Base-by-base conservation (phyloP, 2,113 vertebrate species). In the Lucifuga dentata region DNA sequence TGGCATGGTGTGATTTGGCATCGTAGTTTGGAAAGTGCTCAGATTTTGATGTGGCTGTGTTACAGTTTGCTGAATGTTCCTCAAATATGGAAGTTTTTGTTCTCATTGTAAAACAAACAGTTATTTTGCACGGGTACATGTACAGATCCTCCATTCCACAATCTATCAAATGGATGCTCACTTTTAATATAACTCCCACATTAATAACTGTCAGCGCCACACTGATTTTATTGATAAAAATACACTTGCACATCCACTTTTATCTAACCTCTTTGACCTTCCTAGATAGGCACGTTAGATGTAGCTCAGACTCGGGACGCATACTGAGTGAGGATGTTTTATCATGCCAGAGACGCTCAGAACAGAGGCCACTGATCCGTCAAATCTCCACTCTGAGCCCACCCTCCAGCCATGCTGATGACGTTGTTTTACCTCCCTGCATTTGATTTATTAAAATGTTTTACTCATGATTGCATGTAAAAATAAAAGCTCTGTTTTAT, bases 301-400 rank as follows among this genome's bases (percentile, higher is more conserved):
- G 66, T 29, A 68, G 50, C 21, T 16, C 32, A 33, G 51, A 62
- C 74, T 69, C 21, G 0, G 49, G 26, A 10, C 43, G 59, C 70
- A 64, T 60, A 81, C 66, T 56, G 62, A 66, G 71, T 11, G 57
- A 51, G 60, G 39, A 53, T 33, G 55, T 75, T 86, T 86, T 77
- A 82, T 78, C 75, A 82, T 80, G 68, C 72, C 45, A 26, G 68
- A 76, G 77, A 83, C 52, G 3, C 36, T 68, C 76, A 48, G 59
- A 70, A 75, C 44, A 79, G 67, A 70, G 53, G 59, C 60, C 49
- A 73, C 73, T 84, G 81, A 88, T 86, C 78, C 80, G 73, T 80
- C 66, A 83, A 80, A 79, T 64, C 73, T 68, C 65, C 23, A n/a
- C n/a, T n/a, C n/a, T n/a, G n/a, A n/a, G n/a, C n/a, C n/a, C n/a